Conservation (phyloP, 2,797 vertebrate species). For the Rallus crepitans region DNA sequence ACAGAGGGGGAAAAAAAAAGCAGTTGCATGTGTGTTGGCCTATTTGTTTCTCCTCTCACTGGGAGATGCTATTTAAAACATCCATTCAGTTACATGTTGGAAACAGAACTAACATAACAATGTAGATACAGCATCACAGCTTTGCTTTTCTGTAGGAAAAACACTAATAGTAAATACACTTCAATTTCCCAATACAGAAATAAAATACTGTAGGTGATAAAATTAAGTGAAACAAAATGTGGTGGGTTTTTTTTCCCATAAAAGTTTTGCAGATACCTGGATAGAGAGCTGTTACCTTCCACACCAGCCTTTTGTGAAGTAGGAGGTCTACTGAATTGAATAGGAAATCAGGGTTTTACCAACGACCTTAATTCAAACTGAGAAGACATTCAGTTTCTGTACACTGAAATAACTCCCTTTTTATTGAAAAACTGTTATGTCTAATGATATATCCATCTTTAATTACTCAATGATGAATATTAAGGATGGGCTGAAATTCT, state of each 20-base stretch:
- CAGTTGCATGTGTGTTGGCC: background rate
- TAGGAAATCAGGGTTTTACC: background rate
- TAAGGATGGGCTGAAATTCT: background rate
- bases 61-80: background rate
- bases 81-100: background rate
- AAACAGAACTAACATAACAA: background rate
- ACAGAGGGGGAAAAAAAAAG: background rate
- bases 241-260: background rate
- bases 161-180: rapidly evolving
- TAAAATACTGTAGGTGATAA: background rate
- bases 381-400: background rate
- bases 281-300: background rate
- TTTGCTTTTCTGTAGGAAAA: background rate
- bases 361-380: background rate
- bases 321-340: background rate
- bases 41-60: background rate
- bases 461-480: background rate
- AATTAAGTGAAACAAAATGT: background rate
- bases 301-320: background rate
- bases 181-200: background rate
- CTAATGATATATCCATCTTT: background rate
- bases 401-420: background rate
- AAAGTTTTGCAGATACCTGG: background rate
- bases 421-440: constrained; percentile 24
- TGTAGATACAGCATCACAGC: background rate